Conservation (phyloP, 2,113 vertebrate species). For the Nesoenas mayeri region DNA sequence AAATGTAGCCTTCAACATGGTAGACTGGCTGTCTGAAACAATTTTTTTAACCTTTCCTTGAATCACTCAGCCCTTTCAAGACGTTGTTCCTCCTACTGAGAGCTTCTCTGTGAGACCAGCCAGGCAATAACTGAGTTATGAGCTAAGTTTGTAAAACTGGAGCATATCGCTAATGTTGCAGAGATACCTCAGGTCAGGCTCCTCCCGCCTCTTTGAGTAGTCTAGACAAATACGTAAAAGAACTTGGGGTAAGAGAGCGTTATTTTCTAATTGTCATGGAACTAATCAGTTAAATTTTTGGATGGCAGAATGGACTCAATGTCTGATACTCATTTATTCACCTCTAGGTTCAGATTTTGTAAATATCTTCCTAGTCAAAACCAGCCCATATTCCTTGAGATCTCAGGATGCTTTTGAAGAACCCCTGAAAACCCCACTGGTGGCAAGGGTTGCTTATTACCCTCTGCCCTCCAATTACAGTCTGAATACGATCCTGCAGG, state of each 20-base stretch:
- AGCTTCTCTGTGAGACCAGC: background rate
- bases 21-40: background rate
- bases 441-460: background rate
- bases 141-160: background rate
- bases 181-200: background rate
- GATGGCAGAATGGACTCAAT: background rate
- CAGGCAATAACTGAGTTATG: background rate
- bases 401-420: background rate
- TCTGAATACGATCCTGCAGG: background rate
- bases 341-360: background rate
- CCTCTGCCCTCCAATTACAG: background rate
- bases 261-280: background rate
- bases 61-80: background rate
- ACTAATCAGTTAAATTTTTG: background rate
- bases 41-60: background rate
- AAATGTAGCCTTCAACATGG: rapidly evolving
- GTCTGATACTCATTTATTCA: background rate
- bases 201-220: background rate
- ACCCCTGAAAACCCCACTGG: background rate
- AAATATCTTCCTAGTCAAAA: background rate
- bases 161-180: background rate
- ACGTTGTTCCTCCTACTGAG: background rate
- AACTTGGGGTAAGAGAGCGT: background rate
- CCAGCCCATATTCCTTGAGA: background rate
- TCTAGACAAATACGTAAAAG: background rate